Evolutionary conservation across 2,888 invertebrate genomes (phyloP), one percentile per base, ranked within the genome.

Genomic region (Chorisops tibialis): DNA sequence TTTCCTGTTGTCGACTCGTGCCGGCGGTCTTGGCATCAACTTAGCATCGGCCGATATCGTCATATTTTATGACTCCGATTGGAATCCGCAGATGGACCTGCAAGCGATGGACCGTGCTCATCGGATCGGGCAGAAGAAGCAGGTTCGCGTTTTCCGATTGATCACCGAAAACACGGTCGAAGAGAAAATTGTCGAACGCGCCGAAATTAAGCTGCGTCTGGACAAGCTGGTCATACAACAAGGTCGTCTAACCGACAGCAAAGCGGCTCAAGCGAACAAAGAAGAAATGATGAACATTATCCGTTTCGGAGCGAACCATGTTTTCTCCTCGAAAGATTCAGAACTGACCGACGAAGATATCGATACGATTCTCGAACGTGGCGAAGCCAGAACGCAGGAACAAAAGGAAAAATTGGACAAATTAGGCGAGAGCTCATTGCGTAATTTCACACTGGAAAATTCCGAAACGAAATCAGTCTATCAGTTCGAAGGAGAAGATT

Each of bases 251-350:
- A 89, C 93, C 0, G 98, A 98, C 72, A 86, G 85, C 59, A 91
- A 92, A 71, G 82, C 86, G 2, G 90, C 88, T 68, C 92, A 95
- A 63, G 80, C 99, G 30, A 96, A 96, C 73, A 99, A 99, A 74
- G 98, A 98, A 70, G 98, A 99, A 79, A 98, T 99, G 93, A 81
- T 99, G 66, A 94, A 91, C 73, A 99, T 99, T 89, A 99, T 99
- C 76, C 83, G 99, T 61, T 97, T 98, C 73, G 99, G 98, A 12
- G 98, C 98, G 19, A 96, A 98, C 77, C 96, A 97, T 73, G 97
- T 99, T 7, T 99, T 99, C 77, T 95, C 96, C 0, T 95, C 96
- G 0, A 98, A 96, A 72, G 94, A 94, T 72, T 95, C 96, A 0
- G 96, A 95, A 72, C 91, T 99, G 63, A 97, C 96, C 0, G 99